phyloP scores from a whole-genome alignment of 2,888 invertebrate genomes.

The Acronicta leporina region DNA sequence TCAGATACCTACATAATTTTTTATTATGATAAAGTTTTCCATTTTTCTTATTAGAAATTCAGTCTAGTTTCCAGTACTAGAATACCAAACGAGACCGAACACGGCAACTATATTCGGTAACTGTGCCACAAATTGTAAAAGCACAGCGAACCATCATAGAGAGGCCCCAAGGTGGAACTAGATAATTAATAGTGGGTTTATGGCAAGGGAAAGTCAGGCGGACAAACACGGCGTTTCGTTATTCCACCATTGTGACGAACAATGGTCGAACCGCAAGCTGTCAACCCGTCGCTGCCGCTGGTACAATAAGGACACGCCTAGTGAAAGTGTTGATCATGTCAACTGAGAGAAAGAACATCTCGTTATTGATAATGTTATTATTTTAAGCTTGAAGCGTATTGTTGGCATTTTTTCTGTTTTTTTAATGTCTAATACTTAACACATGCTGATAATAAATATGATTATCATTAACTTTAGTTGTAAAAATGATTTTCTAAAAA shows the following conservation, averaged over 20 bases:
- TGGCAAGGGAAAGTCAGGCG: slow-evolving; percentile 65
- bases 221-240: slow-evolving; percentile 68
- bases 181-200: slow-evolving; percentile 55
- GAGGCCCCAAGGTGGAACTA: slow-evolving; percentile 38
- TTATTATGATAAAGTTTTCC: background rate
- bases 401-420: background rate
- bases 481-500: no score
- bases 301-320: slow-evolving; percentile 58
- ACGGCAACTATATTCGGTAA: slow-evolving; percentile 1
- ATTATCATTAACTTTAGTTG: no score
- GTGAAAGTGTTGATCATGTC: slow-evolving; percentile 65
- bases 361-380: slow-evolving; percentile 35
- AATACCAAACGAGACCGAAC: background rate
- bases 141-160: slow-evolving; percentile 18
- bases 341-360: slow-evolving; percentile 29
- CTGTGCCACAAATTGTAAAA: slow-evolving; percentile 19
- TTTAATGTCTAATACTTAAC: background rate
- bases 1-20: background rate
- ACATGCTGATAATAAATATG: no score
- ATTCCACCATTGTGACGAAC: slow-evolving; percentile 72
- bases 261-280: slow-evolving; percentile 65
- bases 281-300: slow-evolving; percentile 55
- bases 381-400: slow-evolving; percentile 4
- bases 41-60: background rate
- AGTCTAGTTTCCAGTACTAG: background rate